A percentile compares a stretch with the other conserved stretches of the same genome.
phyloP scores from a whole-genome alignment of 2,888 invertebrate species.

The Noctua comes region DNA sequence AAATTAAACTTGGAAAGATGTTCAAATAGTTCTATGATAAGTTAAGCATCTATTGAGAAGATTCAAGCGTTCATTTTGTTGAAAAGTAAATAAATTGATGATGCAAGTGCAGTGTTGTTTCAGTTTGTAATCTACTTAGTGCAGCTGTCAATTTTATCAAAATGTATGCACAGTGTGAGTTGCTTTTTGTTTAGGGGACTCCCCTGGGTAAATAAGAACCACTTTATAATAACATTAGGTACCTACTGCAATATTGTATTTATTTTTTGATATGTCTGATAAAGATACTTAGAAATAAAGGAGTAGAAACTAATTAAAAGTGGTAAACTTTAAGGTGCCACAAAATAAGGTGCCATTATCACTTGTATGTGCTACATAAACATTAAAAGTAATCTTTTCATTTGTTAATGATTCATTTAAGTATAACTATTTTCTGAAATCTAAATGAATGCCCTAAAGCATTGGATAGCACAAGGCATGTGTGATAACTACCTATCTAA shows the following conservation, averaged over 20 bases:
- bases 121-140: constrained; percentile 12
- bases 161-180: not conserved
- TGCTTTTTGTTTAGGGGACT: constrained; percentile 23
- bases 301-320: not conserved
- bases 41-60: not conserved
- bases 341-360: too few relatives aligned
- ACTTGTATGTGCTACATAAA: not conserved
- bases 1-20: not conserved
- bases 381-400: constrained; percentile 3
- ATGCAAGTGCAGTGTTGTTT: constrained; percentile 20
- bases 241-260: not conserved
- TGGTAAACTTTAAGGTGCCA: not conserved
- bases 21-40: not conserved
- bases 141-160: constrained; percentile 5
- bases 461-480: constrained; percentile 3
- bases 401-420: constrained; percentile 41
- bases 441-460: not conserved
- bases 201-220: constrained; percentile 2
- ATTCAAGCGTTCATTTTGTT: not conserved
- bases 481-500: not conserved
- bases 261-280: constrained; percentile 4
- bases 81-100: constrained; percentile 2
- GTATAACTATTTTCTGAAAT: constrained; percentile 2
- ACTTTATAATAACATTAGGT: not conserved
- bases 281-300: not conserved